A percentile compares a stretch with the other conserved stretches of the same genome.
Evolutionary conservation across 2,888 invertebrate species (phyloP).

Genomic region (Himalopsyche japonica): DNA sequence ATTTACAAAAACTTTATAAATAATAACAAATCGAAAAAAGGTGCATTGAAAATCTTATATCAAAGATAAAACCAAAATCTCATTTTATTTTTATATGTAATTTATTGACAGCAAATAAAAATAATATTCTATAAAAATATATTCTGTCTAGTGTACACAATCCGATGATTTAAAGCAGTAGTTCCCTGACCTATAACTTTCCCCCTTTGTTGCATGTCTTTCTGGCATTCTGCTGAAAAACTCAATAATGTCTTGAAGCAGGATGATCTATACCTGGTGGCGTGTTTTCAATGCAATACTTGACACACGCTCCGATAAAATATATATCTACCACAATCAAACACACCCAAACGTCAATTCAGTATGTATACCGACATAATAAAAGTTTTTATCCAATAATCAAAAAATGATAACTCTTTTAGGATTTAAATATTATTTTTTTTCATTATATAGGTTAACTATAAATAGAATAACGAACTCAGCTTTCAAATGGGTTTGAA

Average conservation of each 20-base stretch:
- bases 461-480: too few relatives aligned
- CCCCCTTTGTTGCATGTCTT: conserved; percentile 55
- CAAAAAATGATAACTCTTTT: neutral
- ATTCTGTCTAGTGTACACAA: conserved; percentile 49
- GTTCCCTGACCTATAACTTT: conserved; percentile 51
- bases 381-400: neutral
- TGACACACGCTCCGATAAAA: conserved; percentile 1
- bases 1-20: too few relatives aligned
- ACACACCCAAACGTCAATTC: neutral
- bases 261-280: conserved; percentile 45
- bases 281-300: conserved; percentile 21
- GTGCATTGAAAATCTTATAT: too few relatives aligned
- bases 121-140: conserved; percentile 46
- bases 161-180: conserved; percentile 51
- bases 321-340: neutral
- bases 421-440: too few relatives aligned
- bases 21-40: too few relatives aligned
- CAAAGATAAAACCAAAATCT: neutral
- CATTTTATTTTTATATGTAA: neutral
- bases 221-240: conserved; percentile 48
- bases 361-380: neutral
- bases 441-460: too few relatives aligned
- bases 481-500: too few relatives aligned
- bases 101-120: neutral
- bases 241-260: conserved; percentile 50